phyloP scores from a whole-genome alignment of 2,797 vertebrate genomes.

The Graptemys geographica region DNA sequence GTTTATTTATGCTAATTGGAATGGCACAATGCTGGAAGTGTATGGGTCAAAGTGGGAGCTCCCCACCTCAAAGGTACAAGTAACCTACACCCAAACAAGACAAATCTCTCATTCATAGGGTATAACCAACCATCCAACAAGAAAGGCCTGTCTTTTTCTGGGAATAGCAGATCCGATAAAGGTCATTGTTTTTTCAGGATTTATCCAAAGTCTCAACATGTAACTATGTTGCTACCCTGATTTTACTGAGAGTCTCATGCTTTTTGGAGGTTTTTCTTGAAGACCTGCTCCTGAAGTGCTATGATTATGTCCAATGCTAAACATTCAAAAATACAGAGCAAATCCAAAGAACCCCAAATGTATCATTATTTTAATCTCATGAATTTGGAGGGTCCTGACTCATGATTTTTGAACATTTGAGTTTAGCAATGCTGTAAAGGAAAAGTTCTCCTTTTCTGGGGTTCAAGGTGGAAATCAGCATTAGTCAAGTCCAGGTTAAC shows the following conservation, averaged over 20 bases:
- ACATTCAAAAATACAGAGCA: neutral
- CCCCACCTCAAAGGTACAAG: neutral
- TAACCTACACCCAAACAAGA: neutral
- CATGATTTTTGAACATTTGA: neutral
- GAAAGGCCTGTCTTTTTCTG: neutral
- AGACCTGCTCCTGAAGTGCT: neutral
- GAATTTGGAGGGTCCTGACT: neutral
- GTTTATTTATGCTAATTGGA: slow-evolving; percentile 21
- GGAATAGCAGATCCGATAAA: neutral
- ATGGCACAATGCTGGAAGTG: slow-evolving; percentile 9
- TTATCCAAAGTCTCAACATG: slow-evolving; percentile 2
- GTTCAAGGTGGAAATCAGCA: neutral
- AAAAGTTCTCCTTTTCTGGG: neutral
- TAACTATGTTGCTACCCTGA: neutral
- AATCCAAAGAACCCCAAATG: neutral
- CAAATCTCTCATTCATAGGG: neutral
- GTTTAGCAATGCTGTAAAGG: neutral
- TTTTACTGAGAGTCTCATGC: neutral
- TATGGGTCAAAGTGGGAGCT: neutral
- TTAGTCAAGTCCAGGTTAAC: neutral
- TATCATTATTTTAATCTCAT: neutral
- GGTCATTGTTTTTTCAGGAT: neutral
- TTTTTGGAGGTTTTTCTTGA: neutral
- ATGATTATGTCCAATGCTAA: neutral
- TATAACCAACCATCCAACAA: neutral